Evolutionary conservation across 2,888 invertebrate species (phyloP), one percentile per base, ranked within the genome.

Genomic region (Phymatocera aterrima): DNA sequence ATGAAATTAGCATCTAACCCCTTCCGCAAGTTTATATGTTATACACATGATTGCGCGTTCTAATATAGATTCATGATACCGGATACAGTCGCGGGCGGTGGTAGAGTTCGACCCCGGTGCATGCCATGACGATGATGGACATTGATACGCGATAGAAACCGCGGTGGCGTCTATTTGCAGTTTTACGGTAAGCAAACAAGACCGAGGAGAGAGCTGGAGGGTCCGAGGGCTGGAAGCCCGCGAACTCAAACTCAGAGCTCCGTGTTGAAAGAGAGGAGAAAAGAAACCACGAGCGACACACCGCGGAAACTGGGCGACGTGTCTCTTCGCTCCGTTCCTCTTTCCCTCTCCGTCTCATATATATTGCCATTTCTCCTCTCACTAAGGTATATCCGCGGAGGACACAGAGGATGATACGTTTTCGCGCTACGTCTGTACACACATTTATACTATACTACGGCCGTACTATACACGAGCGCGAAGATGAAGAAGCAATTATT

Each of bases 401-500:
- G 68, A 68, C 24, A 64, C 0, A 31, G 28, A 72, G 48, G 31
- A 51, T 48, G 72, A 48, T 72, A 72, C 51, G 48, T 72, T 72
- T n/a, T n/a, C n/a, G n/a, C 48, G 48, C 31, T 34, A 34, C 75
- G 75, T 75, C 75, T 75, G 37, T 72, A 40, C 21, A 34, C 28
- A 37, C 18, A 60, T 60, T 12, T 15, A 12, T 48, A 46, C 12
- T 3, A 6, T 6, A 1, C 15, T 43, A n/a, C 6, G 3, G 24
- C 15, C 5, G 37, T 34, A 18, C 8, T 4, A 24, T 75, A 75
- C 40, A 75, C 75, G 57, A 88, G 87, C 86, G 87, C 85, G 87
- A 89, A 89, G 88, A 89, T 89, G 89, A 89, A 88, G 88, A 88
- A 89, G 89, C 89, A 89, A 89, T 89, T 89, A 89, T 89, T 89